Base-by-base conservation (phyloP, 92 coral and sea anemone species). In the Epizoanthus fatuus region DNA sequence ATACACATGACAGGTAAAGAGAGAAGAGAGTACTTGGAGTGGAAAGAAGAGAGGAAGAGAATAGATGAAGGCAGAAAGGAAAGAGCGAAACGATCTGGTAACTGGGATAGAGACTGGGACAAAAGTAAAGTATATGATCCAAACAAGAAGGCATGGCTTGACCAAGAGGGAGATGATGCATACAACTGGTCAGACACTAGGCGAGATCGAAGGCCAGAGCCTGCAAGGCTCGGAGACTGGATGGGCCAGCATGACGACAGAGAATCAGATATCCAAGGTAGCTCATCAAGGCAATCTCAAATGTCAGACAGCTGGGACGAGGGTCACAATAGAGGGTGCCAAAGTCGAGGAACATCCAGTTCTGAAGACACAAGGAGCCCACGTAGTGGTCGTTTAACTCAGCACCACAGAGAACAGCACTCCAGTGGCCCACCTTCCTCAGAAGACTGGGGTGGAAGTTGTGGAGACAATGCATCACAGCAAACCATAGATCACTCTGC, bases 21-120 rank as follows among this genome's bases (percentile, higher is more conserved):
- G 62, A 78, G 98, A 40, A 80, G 66, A 15, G 86, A 87, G 47
- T 94, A 94, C 57, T 52, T 45, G 38, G 84, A 90, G 67, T 94
- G 98, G 98, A 90, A 72, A 44, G 96, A 94, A 58, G 96, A 94
- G 37, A 87, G 98, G 81, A 52, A 15, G 7, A 85, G 54, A 44
- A 87, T 94, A 38, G 98, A 94, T n/a, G 74, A 75, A 64, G 91
- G 88, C 51, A 87, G 98, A 7, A 89, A 81, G 71, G 87, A 80
- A 67, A 73, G 96, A 51, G 96, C 93, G 42, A 94, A 93, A 65
- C 90, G 74, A 75, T 72, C 91, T 4, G 96, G 91, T 5, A 81
- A 56, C 52, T 94, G 98, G 98, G 78, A 88, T 70, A 86, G 98
- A 17, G 96, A 89, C 22, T 94, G 98, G 98, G 98, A 94, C 74